Evolutionary conservation across 2,888 invertebrate species (phyloP), one percentile per base, ranked within the genome.

Genomic region (Imbricaverruca yamaguchii): DNA sequence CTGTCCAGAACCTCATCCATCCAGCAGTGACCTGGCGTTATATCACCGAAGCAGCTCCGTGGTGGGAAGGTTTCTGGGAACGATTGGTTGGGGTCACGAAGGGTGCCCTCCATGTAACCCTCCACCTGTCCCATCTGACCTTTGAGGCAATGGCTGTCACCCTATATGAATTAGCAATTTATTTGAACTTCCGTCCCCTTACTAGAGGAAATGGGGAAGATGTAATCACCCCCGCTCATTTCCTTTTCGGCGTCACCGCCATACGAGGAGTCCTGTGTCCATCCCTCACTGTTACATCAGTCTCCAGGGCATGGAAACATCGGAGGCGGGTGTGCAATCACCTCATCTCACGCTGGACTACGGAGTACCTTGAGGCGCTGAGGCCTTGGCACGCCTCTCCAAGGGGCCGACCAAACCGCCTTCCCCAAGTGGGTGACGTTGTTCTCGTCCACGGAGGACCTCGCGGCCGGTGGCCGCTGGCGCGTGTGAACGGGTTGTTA

Each of bases 1-100:
- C 69, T 10, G 8, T 69, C 7, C 10, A 23, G 3, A 15, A 8
- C 9, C 39, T 12, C 15, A 18, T 69, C 3, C 69, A 18, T 6
- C 8, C 10, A 7, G 7, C 9, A 12, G 69, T 69, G 7, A 23
- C 7, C 6, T 69, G 69, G 69, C 23, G 12, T n/a, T 65, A 12
- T 18, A 65, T 65, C 18, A 9, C 65, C 21, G 65, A 65, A 21
- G 65, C 65, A 18, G 23, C 39, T 12, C 69, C 69, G 8, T 69
- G 69, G 69, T 69, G 69, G 69, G 69, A 25, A 23, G 69, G 69
- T 18, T 69, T 69, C 69, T 69, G 65, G 65, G 65, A 65, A 65
- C 11, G 65, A 65, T 8, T 65, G 21, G 65, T 65, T 10, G 65
- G 65, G 21, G 18, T 65, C 8, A 65, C 65, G 11, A 65, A 65